phyloP scores from a whole-genome alignment of 2,113 vertebrate species.

The Silurus glanis region DNA sequence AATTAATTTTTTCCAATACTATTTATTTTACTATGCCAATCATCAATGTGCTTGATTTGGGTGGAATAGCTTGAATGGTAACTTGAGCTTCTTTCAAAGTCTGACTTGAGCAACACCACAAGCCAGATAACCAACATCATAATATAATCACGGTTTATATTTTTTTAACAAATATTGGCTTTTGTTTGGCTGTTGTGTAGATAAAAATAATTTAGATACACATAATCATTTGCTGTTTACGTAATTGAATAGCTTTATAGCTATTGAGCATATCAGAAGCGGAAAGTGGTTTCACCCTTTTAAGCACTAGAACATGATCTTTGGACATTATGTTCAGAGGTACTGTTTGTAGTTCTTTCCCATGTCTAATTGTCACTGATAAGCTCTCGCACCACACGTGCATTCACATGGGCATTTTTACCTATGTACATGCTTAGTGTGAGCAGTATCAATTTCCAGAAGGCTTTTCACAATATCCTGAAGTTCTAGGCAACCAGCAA shows the following conservation, averaged over 20 bases:
- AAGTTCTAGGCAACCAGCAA: background rate
- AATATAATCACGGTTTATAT: background rate
- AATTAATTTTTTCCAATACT: background rate
- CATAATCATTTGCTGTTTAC: background rate
- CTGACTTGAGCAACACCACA: background rate
- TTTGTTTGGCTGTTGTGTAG: background rate
- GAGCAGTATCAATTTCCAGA: background rate
- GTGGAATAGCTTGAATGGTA: background rate
- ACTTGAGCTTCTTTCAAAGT: background rate
- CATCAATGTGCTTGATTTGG: background rate
- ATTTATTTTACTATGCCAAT: background rate
- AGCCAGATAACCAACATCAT: background rate
- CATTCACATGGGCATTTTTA: conserved; percentile 12
- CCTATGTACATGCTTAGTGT: background rate
- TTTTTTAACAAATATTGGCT: background rate
- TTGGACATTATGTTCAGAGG: background rate
- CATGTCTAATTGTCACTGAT: background rate
- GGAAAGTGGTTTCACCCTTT: background rate
- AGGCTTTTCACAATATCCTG: background rate
- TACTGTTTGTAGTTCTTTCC: background rate
- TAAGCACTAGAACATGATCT: background rate
- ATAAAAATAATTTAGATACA: background rate
- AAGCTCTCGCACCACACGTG: background rate
- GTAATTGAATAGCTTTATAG: background rate
- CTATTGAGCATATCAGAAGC: background rate